Evolutionary conservation across 2,888 invertebrate species (phyloP).

Genomic region (Muschampia plurimacula): DNA sequence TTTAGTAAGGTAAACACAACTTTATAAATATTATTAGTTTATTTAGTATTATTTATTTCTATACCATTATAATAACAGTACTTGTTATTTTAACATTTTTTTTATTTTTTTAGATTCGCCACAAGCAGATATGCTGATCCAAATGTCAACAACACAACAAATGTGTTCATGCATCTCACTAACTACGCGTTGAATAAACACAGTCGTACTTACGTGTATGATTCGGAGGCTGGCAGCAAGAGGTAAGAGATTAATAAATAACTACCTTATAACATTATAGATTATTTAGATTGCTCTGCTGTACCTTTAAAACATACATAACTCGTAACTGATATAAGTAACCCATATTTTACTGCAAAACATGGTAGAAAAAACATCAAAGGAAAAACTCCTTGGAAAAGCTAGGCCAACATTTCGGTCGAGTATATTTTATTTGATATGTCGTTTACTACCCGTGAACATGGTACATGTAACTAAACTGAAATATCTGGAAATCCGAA

Average conservation of each 20-base stretch:
- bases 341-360: too few species aligned
- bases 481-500: too few species aligned
- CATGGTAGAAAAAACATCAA: too few species aligned
- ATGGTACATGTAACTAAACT: too few species aligned
- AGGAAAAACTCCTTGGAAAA: too few species aligned
- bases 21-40: not conserved
- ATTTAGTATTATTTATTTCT: not conserved
- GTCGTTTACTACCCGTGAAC: too few species aligned
- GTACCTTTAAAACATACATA: too few species aligned
- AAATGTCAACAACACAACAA: conserved; percentile 91
- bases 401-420: too few species aligned
- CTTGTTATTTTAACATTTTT: not conserved
- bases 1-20: conserved; percentile 87
- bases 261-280: too few species aligned
- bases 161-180: conserved; percentile 97
- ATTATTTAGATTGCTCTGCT: too few species aligned
- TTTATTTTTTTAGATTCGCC: conserved; percentile 88
- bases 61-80: not conserved
- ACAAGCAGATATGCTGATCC: conserved; percentile 95
- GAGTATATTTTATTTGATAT: too few species aligned
- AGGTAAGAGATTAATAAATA: conserved; percentile 76
- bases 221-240: conserved; percentile 95
- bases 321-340: too few species aligned
- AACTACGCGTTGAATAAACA: conserved; percentile 97
- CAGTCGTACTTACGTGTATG: conserved; percentile 93